A percentile compares a stretch with the other conserved stretches of the same genome.
These are phyloP conservation scores for Clavelina lepadiformis DNA, from an alignment of 23 tunicate species.

Conservation along the genomic window DNA sequence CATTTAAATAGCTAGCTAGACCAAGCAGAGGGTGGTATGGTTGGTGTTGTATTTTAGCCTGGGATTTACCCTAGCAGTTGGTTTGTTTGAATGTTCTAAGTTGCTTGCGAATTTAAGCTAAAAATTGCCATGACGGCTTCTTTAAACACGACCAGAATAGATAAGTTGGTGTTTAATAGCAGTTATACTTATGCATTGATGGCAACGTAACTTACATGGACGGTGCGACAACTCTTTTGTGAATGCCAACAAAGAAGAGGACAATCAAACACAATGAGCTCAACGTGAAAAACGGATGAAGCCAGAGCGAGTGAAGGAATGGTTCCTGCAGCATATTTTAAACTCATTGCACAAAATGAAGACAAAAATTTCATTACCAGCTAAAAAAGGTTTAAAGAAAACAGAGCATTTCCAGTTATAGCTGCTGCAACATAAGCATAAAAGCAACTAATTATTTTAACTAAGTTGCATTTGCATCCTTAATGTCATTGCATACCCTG, in stretches of 20 bases:
- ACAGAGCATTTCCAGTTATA: no score
- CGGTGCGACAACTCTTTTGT: constrained; percentile 90
- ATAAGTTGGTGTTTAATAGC: no score
- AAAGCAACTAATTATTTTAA: background rate
- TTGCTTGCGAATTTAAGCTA: no score
- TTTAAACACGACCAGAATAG: no score
- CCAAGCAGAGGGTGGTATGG: no score
- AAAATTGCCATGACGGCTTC: no score
- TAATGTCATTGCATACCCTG: constrained; percentile 36
- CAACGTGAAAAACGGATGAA: constrained; percentile 81
- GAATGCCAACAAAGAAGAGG: constrained; percentile 77
- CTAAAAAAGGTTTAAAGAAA: background rate
- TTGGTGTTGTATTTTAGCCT: no score
- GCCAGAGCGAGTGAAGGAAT: constrained; percentile 74
- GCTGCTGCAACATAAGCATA: background rate
- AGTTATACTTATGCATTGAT: no score
- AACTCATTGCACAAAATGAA: background rate
- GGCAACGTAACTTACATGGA: constrained; percentile 76
- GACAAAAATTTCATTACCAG: background rate
- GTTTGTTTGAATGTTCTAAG: no score
- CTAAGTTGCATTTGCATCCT: background rate
- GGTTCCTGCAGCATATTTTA: constrained; percentile 45
- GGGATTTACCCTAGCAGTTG: no score
- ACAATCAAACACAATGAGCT: constrained; percentile 65
- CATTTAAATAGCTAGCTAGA: no score